Base-by-base conservation (phyloP, 1,140 invertebrate genomes). In the Ptiloglossa arizonensis region DNA sequence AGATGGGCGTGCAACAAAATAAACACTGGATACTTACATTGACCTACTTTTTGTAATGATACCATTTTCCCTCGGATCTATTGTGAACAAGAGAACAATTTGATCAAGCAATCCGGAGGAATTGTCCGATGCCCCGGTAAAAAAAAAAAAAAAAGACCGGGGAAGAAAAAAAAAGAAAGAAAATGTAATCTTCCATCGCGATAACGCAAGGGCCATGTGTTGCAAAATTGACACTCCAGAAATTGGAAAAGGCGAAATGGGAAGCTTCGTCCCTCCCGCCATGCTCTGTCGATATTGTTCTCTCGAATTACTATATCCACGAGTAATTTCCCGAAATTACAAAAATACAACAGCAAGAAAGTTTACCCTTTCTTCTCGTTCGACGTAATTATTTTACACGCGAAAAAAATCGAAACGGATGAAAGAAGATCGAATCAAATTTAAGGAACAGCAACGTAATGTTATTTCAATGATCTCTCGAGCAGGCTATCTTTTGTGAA, bases 171-270 rank as follows among this genome's bases (percentile, higher is more conserved):
- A 50, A 50, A 19, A 1, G 13, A 15, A 41, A 67, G 46, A 27
- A 67, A 74, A 5, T 48, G 64, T 68, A 76, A 76, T 76, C 73
- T 76, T 76, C 73, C 54, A 69, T 75, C 38, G 73, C n/a, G 73
- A 75, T 76, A 76, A 76, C 73, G 73, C 64, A 76, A 76, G 73
- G 64, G 73, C 73, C 73, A 76, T 76, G 73, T 76, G 73, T 76
- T 76, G 73, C 73, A 76, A 76, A 76, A 76, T 76, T 76, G 73
- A 76, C 73, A 76, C 73, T 69, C 54, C 41, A 76, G 73, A 76
- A 76, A 76, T 76, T 76, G 73, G 73, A 76, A 69, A 68, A 76
- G 73, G 73, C 54, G 73, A 76, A 76, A 76, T 69, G 73, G 73
- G 73, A 48, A 35, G 64, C 46, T 59, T 69, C 63, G 54, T 38